Evolutionary conservation across 1,140 invertebrate genomes (phyloP).

Genomic region (Pomacea maculata): DNA sequence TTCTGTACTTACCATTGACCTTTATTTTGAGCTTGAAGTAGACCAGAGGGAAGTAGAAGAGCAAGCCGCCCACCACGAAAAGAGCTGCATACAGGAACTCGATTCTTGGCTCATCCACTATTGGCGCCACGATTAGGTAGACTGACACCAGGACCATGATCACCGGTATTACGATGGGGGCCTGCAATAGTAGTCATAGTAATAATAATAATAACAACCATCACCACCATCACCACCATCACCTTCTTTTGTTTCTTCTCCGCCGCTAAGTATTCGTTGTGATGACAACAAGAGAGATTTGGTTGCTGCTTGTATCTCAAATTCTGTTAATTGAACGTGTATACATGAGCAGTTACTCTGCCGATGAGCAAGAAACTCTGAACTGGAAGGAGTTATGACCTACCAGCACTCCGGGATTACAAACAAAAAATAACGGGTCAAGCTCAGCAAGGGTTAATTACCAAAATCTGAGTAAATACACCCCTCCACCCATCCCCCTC

Average conservation of each 20-base stretch:
- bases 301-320: no score
- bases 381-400: no score
- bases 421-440: no score
- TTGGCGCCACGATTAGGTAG: constrained; percentile 80
- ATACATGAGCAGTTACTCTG: no score
- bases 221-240: not conserved
- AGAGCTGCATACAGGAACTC: constrained; percentile 81
- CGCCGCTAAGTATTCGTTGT: no score
- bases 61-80: constrained; percentile 77
- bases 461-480: no score
- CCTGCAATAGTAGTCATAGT: not conserved
- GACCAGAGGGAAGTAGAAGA: constrained; percentile 81
- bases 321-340: no score
- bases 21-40: constrained; percentile 49
- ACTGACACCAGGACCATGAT: constrained; percentile 65
- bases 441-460: no score
- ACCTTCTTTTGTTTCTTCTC: not conserved
- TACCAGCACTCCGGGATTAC: no score
- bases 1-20: constrained; percentile 19
- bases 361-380: no score
- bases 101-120: constrained; percentile 78
- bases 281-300: no score
- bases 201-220: not conserved
- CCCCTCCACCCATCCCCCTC: no score
- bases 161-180: constrained; percentile 3